These are phyloP conservation scores for Oncorhynchus gorbuscha DNA, from an alignment of 2,113 vertebrate genomes.

Conservation along the genomic window DNA sequence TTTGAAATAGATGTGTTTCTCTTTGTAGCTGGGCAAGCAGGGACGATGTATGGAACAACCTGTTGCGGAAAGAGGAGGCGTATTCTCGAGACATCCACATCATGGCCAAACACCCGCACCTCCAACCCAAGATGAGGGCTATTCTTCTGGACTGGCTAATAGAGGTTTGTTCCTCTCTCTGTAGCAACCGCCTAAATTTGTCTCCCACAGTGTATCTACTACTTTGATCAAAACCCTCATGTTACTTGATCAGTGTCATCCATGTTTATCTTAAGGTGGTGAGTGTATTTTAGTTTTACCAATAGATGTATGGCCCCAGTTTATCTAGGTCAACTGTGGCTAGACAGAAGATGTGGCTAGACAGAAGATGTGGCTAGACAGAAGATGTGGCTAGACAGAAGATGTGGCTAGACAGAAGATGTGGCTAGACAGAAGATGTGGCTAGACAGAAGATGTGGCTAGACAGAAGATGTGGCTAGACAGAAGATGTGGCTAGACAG, in stretches of 20 bases:
- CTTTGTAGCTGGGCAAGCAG: slow-evolving; percentile 88
- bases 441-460: too few species aligned
- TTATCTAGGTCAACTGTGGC: too few species aligned
- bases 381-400: too few species aligned
- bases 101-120: slow-evolving; percentile 87
- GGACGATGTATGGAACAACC: slow-evolving; percentile 93
- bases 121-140: slow-evolving; percentile 92
- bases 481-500: too few species aligned
- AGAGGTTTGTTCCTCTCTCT: slow-evolving; percentile 79
- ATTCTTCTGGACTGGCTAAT: slow-evolving; percentile 96
- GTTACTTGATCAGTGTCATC: not conserved
- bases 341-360: too few species aligned
- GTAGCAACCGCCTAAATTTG: not conserved
- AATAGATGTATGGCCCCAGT: too few species aligned
- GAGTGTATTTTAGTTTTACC: too few species aligned
- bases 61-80: slow-evolving; percentile 86
- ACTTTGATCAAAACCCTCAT: not conserved
- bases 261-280: not conserved
- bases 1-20: not conserved
- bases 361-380: too few species aligned
- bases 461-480: too few species aligned
- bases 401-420: too few species aligned
- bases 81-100: slow-evolving; percentile 83
- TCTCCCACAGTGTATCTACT: not conserved
- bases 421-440: too few species aligned